phyloP scores from a whole-genome alignment of 2,797 vertebrate genomes.

The Tenualosa thibaudeaui region DNA sequence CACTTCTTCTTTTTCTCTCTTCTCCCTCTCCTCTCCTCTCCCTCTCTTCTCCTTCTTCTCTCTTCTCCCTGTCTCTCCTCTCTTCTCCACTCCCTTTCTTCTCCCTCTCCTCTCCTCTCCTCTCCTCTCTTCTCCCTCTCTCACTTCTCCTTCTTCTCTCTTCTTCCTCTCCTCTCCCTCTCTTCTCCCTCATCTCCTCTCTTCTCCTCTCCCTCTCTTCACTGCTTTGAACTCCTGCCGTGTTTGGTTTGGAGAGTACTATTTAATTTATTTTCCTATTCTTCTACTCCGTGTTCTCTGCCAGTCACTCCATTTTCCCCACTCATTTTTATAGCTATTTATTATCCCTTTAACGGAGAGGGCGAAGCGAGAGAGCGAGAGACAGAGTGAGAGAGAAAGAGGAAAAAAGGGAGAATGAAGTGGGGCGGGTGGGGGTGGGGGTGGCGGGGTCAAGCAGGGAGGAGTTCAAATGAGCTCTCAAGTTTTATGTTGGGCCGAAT shows the following conservation, averaged over 20 bases:
- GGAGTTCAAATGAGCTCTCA: slow-evolving; percentile 67
- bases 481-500: slow-evolving; percentile 73
- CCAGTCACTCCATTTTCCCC: slow-evolving; percentile 69
- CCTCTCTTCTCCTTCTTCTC: no score
- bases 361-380: slow-evolving; percentile 36
- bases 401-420: slow-evolving; percentile 58
- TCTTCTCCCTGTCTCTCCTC: neutral
- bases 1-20: no score
- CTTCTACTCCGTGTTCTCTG: slow-evolving; percentile 55
- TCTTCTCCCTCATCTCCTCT: neutral
- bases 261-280: slow-evolving; percentile 66
- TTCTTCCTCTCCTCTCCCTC: no score
- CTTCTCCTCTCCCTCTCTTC: neutral
- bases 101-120: no score
- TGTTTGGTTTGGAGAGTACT: slow-evolving; percentile 69
- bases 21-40: no score
- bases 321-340: slow-evolving; percentile 72
- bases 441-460: slow-evolving; percentile 44
- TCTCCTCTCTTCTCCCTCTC: no score
- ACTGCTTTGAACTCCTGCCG: slow-evolving; percentile 53
- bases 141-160: no score
- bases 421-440: slow-evolving; percentile 42
- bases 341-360: slow-evolving; percentile 73
- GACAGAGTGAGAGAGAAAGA: slow-evolving; percentile 15
- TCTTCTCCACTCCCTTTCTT: no score